phyloP scores from a whole-genome alignment of 2,113 vertebrate species.

The Gnathonemus longibarbis region DNA sequence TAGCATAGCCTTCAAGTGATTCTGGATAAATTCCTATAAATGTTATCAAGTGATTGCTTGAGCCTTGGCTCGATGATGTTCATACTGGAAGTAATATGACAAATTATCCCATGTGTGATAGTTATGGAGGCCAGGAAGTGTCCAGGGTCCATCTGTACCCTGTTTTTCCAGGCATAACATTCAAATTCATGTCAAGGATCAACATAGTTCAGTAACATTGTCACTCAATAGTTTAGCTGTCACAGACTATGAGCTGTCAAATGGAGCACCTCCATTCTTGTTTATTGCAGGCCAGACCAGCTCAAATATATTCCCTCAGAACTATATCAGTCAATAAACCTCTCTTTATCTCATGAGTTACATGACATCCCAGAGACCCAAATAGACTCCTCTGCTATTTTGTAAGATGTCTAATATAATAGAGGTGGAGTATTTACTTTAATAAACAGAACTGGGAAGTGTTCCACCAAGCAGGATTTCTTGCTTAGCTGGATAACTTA shows the following conservation, averaged over 20 bases:
- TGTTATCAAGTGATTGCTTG: neutral
- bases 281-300: neutral
- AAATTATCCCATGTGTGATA: neutral
- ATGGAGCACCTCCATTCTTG: neutral
- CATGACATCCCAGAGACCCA: neutral
- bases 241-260: neutral
- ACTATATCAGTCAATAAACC: neutral
- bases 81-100: neutral
- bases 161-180: neutral
- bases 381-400: neutral
- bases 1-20: neutral
- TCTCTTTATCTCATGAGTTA: neutral
- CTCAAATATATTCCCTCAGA: neutral
- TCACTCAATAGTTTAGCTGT: neutral
- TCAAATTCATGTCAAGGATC: neutral
- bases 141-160: neutral
- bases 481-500: neutral
- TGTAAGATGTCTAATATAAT: neutral
- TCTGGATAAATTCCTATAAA: neutral
- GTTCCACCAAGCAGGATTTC: neutral
- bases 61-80: neutral
- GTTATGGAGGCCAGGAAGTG: neutral
- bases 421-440: neutral
- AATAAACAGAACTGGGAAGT: neutral
- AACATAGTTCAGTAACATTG: neutral